Evolutionary conservation across 2,113 vertebrate species (phyloP).

Genomic region (Dasyornis broadbenti): DNA sequence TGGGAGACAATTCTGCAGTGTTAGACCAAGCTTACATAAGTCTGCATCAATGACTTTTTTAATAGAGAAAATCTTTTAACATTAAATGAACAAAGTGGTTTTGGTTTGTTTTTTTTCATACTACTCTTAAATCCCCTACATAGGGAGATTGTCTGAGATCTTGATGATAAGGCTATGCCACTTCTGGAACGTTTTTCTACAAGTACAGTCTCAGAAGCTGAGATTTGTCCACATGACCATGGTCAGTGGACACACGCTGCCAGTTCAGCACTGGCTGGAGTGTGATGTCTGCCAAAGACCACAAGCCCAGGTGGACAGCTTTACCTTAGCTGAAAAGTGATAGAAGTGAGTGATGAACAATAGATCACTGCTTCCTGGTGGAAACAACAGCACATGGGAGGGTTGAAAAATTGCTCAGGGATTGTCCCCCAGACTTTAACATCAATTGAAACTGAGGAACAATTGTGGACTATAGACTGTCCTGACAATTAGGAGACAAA

Average conservation of each 20-base stretch:
- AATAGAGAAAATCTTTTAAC: background rate
- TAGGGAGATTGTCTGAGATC: background rate
- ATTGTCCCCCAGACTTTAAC: background rate
- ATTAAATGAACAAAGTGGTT: background rate
- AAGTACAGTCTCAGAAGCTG: background rate
- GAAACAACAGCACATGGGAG: background rate
- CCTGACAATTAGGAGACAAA: background rate
- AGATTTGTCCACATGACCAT: background rate
- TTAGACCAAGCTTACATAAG: background rate
- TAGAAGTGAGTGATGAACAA: background rate
- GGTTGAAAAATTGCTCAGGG: background rate
- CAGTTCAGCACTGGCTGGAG: background rate
- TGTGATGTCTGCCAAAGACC: background rate
- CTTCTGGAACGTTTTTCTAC: background rate
- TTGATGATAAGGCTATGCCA: background rate
- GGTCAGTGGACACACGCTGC: accelerated
- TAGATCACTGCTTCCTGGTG: background rate
- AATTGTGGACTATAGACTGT: background rate
- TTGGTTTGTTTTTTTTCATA: background rate
- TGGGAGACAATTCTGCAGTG: background rate
- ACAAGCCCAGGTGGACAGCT: background rate
- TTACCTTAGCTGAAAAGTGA: background rate
- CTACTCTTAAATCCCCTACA: background rate
- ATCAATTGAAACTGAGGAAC: background rate
- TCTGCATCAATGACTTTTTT: background rate